phyloP scores from a whole-genome alignment of 2,888 invertebrate genomes.

The Apamea epomidion region DNA sequence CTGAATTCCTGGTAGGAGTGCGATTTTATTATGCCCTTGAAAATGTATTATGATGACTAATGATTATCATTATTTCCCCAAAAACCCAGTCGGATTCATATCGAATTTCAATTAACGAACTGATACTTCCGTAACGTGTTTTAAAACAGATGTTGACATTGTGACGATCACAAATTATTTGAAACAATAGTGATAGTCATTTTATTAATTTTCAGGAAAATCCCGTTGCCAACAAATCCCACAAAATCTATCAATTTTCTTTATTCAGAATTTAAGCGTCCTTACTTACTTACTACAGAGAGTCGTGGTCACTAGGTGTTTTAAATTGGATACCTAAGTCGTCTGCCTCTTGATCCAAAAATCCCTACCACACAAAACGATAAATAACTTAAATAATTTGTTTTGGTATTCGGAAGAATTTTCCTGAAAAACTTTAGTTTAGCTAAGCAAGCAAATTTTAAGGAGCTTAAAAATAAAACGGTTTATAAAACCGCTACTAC shows the following conservation, averaged over 20 bases:
- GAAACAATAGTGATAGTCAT: not conserved
- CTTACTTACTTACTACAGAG: not conserved
- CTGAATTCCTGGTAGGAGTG: slow-evolving; percentile 20
- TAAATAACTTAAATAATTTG: not conserved
- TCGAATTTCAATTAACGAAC: slow-evolving; percentile 15
- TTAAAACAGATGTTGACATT: slow-evolving; percentile 29
- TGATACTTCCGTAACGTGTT: slow-evolving; percentile 54
- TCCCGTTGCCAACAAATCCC: not conserved
- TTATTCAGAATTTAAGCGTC: not conserved
- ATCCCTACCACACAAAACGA: no score
- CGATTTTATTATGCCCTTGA: slow-evolving; percentile 29
- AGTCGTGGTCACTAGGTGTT: no score
- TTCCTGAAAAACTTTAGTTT: not conserved
- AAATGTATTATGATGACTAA: slow-evolving; percentile 20
- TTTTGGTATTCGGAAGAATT: not conserved
- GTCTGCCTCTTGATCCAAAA: not conserved
- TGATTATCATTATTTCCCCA: not conserved
- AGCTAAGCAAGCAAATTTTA: not conserved
- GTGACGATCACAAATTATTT: not conserved
- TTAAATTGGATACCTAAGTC: no score
- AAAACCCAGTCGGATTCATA: slow-evolving; percentile 37
- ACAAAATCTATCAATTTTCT: no score
- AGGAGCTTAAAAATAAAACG: not conserved
- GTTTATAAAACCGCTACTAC: slow-evolving; percentile 12
- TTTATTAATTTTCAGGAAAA: not conserved